phyloP scores from a whole-genome alignment of 2,888 invertebrate species.

The Macrosiphum euphorbiae region DNA sequence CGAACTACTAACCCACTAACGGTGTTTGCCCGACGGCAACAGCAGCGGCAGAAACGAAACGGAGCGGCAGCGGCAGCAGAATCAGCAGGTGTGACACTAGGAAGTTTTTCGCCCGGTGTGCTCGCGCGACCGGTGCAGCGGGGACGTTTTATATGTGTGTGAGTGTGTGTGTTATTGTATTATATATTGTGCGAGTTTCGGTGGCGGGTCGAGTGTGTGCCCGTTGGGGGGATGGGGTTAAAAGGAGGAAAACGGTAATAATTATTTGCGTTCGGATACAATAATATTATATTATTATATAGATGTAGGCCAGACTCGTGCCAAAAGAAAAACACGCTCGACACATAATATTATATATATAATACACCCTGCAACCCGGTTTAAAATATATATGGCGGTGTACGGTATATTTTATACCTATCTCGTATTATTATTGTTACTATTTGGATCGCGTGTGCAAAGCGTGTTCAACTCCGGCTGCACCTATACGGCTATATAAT shows the following conservation, averaged over 20 bases:
- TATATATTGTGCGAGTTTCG: neutral
- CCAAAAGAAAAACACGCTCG: neutral
- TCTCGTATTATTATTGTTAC: neutral
- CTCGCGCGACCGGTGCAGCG: neutral
- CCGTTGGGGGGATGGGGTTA: neutral
- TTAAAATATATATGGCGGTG: neutral
- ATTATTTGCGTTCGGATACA: neutral
- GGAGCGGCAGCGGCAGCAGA: neutral
- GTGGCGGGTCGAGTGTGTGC: neutral
- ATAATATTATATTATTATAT: neutral
- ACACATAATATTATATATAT: neutral
- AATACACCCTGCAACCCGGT: neutral
- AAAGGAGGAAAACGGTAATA: neutral
- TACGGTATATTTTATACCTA: neutral
- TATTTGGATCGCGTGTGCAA: neutral
- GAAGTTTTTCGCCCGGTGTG: constrained; percentile 50
- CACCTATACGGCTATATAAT: neutral
- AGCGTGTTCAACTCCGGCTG: constrained; percentile 9
- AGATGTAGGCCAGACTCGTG: constrained; percentile 10
- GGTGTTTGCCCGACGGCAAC: neutral
- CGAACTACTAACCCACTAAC: constrained; percentile 54
- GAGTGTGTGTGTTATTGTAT: neutral
- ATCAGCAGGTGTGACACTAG: constrained; percentile 48
- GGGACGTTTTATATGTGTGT: neutral
- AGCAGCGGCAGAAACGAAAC: neutral